Evolutionary conservation across 2,888 invertebrate species (phyloP), one percentile per base, ranked within the genome.

Genomic region (Orthonevra nobilis): DNA sequence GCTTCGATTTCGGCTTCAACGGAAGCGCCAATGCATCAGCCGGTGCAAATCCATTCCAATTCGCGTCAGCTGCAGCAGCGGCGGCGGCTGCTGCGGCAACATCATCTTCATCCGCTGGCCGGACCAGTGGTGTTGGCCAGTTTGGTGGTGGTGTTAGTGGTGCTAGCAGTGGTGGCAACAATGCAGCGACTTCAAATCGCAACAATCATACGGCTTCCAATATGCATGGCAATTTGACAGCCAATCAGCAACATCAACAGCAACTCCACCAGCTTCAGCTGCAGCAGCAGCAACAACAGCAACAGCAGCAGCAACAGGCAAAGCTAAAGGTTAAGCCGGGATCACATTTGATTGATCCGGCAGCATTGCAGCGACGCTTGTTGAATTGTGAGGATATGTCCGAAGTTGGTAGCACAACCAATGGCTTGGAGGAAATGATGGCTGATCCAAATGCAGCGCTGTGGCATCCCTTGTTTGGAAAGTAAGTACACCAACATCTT

Each of bases 401-500:
- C 1, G 92, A 92, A 86, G 92, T 92, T 36, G 92, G 92, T 82
- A 92, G 92, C 86, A 92, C 92, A 36, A 92, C 92, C 50, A 91
- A 91, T 82, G 90, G 90, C 69, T 90, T 91, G 3, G 92, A 92
- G 63, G 90, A 90, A 74, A 84, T 89, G 38, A 84, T 89, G 83
- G 88, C 90, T 69, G 91, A 91, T 81, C 90, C 92, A 46, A 92
- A 93, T 83, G 91, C 93, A 84, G 93, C 94, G 82, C 90, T 95
- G 52, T 95, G 95, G 95, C 95, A 95, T 90, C 95, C 95, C 60
- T 90, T 95, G 48, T 95, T 95, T 88, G 94, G 95, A 91, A 95
- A 94, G 95, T 95, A 90, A 93, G 92, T 91, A 83, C n/a, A n/a
- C 61, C 2, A 2, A 12, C 5, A 7, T 17, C 3, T 12, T 19